These are phyloP conservation scores for Pollachius pollachius DNA, from an alignment of 2,113 vertebrate genomes.

Conservation along the genomic window DNA sequence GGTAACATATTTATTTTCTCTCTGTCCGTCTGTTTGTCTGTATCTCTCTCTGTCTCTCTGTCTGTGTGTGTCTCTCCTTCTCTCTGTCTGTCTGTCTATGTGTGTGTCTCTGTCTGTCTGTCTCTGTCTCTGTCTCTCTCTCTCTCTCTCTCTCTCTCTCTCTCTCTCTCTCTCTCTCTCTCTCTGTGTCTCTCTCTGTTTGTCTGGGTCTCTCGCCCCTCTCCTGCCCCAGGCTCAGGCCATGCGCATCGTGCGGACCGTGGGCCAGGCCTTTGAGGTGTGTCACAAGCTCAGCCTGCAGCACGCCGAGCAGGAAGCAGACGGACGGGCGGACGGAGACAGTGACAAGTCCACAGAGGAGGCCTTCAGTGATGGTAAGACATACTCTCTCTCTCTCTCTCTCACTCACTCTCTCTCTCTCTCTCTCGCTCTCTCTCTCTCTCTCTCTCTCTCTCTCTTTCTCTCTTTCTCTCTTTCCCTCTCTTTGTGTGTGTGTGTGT, in stretches of 20 bases:
- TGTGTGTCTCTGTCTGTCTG: neutral
- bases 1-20: neutral
- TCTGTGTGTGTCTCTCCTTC: neutral
- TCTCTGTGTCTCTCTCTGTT: neutral
- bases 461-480: no score
- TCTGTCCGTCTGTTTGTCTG: neutral
- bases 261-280: conserved; percentile 86
- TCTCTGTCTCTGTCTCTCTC: neutral
- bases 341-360: conserved; percentile 64
- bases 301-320: conserved; percentile 75
- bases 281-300: conserved; percentile 86
- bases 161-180: neutral
- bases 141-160: neutral
- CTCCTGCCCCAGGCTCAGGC: conserved; percentile 74
- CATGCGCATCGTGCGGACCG: conserved; percentile 81
- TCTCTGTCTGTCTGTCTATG: neutral
- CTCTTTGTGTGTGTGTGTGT: no score
- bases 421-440: no score
- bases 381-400: neutral
- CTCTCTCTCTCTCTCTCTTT: neutral
- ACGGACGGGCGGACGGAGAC: conserved; percentile 67
- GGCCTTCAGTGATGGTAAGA: neutral
- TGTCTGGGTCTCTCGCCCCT: neutral
- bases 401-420: neutral
- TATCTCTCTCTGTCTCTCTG: neutral